These are phyloP conservation scores for Troides oblongomaculatus DNA, from an alignment of 2,888 invertebrate genomes.

Conservation along the genomic window DNA sequence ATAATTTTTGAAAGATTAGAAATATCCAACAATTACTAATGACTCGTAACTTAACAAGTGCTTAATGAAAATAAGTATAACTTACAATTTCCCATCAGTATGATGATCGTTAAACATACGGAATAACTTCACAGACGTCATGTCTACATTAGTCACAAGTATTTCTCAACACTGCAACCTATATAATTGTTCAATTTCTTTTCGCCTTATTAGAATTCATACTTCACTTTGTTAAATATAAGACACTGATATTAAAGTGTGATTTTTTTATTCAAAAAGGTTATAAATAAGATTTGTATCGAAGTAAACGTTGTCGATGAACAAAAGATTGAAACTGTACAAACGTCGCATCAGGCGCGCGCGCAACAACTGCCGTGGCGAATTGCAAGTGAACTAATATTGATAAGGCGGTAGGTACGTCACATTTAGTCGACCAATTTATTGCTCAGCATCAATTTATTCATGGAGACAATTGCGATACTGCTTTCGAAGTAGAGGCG, in stretches of 20 bases:
- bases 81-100: conserved; percentile 77
- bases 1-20: neutral
- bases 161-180: conserved; percentile 40
- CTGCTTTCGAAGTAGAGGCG: conserved; percentile 19
- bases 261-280: neutral
- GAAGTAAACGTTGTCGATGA: conserved; percentile 31
- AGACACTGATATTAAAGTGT: conserved; percentile 7
- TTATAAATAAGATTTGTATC: neutral
- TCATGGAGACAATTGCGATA: conserved; percentile 64
- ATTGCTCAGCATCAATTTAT: conserved; percentile 76
- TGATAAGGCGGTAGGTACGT: conserved; percentile 64
- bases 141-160: conserved; percentile 64
- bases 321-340: conserved; percentile 42
- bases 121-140: conserved; percentile 54
- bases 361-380: conserved; percentile 60
- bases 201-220: conserved; percentile 41
- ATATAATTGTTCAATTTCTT: conserved; percentile 5
- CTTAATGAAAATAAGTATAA: conserved; percentile 33
- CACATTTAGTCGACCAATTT: conserved; percentile 67
- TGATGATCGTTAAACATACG: conserved; percentile 59
- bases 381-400: conserved; percentile 61
- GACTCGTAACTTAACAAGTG: neutral
- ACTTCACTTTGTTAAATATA: conserved; percentile 37
- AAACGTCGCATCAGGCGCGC: conserved; percentile 53
- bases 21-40: neutral